phyloP scores from a whole-genome alignment of 2,797 vertebrate genomes.

The Enteromius anoplus region DNA sequence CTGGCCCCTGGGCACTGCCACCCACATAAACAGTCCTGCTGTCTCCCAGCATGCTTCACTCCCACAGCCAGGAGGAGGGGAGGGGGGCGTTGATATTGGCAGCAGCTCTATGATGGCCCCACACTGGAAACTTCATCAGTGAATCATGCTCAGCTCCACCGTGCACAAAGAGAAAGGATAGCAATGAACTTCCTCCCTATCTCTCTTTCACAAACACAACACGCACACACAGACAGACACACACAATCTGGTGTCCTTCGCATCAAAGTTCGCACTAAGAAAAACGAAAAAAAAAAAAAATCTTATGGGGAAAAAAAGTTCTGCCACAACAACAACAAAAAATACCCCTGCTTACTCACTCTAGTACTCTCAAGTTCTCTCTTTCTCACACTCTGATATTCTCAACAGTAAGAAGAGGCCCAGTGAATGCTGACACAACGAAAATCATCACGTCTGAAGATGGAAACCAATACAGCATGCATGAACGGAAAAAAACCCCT shows the following conservation, averaged over 20 bases:
- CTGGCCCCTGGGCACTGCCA: conserved; percentile 78
- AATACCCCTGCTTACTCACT: conserved; percentile 60
- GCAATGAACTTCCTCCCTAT: conserved; percentile 54
- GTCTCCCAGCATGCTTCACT: conserved; percentile 68
- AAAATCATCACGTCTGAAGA: conserved; percentile 50
- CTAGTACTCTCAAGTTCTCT: conserved; percentile 58
- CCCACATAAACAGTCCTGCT: conserved; percentile 77
- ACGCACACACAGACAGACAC: conserved; percentile 57
- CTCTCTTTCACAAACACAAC: conserved; percentile 40
- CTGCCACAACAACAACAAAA: conserved; percentile 57
- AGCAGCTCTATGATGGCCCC: conserved; percentile 56
- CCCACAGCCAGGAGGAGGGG: conserved; percentile 61
- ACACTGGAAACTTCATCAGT: conserved; percentile 87
- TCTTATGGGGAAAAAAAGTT: conserved; percentile 49
- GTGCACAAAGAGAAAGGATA: conserved; percentile 51
- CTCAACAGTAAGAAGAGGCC: conserved; percentile 54
- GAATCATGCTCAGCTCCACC: conserved; percentile 65
- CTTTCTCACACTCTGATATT: conserved; percentile 64
- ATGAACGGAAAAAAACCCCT: neutral
- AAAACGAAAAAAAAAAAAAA: conserved; percentile 39
- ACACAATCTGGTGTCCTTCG: conserved; percentile 61
- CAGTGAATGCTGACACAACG: conserved; percentile 59
- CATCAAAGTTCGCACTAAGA: conserved; percentile 51
- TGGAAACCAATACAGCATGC: conserved; percentile 45
- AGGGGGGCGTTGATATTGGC: conserved; percentile 63